These are phyloP conservation scores for Siniperca knerii DNA, from an alignment of 2,113 vertebrate genomes.

Conservation along the genomic window DNA sequence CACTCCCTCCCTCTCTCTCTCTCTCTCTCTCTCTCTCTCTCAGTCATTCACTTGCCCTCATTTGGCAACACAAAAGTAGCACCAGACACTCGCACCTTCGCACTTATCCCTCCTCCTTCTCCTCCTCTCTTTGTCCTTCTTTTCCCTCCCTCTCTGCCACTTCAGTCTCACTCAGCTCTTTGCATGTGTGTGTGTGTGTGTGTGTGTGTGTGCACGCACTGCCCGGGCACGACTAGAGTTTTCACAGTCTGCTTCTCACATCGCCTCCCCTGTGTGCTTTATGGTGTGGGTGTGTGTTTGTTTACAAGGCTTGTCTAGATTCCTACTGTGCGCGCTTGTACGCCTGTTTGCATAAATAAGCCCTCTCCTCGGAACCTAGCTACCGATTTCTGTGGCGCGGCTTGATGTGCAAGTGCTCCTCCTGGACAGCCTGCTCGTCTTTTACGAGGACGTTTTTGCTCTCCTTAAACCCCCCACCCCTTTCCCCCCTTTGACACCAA, in stretches of 20 bases:
- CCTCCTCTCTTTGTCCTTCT: conserved; percentile 49
- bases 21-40: not conserved
- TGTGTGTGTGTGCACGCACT: conserved; percentile 35
- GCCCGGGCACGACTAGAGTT: conserved; percentile 77
- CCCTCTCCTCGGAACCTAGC: conserved; percentile 75
- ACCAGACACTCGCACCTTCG: conserved; percentile 70
- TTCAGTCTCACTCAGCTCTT: conserved; percentile 42
- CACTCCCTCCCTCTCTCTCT: conserved; percentile 12
- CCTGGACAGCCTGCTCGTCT: conserved; percentile 63
- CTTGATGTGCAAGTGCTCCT: conserved; percentile 65
- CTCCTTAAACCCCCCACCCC: not conserved
- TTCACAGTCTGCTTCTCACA: conserved; percentile 83
- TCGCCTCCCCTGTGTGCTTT: conserved; percentile 83
- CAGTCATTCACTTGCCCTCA: conserved; percentile 61
- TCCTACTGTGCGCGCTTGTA: conserved; percentile 81
- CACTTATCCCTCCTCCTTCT: conserved; percentile 60
- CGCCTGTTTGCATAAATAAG: conserved; percentile 84
- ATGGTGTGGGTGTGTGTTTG: conserved; percentile 84
- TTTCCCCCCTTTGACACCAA: conserved; percentile 28
- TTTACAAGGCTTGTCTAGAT: conserved; percentile 83
- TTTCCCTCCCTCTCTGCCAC: conserved; percentile 42
- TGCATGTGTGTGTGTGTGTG: conserved; percentile 28
- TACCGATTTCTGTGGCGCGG: conserved; percentile 59
- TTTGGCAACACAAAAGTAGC: conserved; percentile 69
- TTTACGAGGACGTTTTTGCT: conserved; percentile 35